Base-by-base conservation (phyloP, 2,113 vertebrate genomes). In the Sylvilagus bachmani region DNA sequence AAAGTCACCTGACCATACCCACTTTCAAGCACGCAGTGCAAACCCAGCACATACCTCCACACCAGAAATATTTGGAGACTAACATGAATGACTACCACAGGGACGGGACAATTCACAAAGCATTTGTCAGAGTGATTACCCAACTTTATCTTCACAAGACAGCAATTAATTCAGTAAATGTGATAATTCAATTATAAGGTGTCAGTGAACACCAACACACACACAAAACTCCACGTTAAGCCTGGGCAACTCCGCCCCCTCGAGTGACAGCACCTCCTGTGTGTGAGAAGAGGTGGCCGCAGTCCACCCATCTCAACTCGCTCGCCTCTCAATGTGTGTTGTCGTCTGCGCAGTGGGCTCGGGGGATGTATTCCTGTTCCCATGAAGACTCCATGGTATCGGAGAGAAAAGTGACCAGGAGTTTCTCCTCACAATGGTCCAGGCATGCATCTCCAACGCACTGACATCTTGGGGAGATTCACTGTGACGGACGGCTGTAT, bases 81-180 rank as follows among this genome's bases (percentile, higher is more conserved):
- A 49, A n/a, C 64, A 78, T 4, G n/a, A 31, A 74, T 12, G 14
- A 27, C 75, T 44, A 36, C 38, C 51, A 75, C 4, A 27, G 27
- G 11, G 70, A 79, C n/a, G 64, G 74, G 27, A 70, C 5, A 81
- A 44, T 44, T 93, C 33, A 79, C 38, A 95, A n/a, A 66, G 71
- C 51, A 21, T 55, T 29, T 67, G 49, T 71, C 71, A 83, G 55
- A 69, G 16, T 66, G 33, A 94, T 87, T 44, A 90, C 11, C 70
- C 64, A 79, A 80, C 64, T 53, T 25, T 58, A 73, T 77, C 81
- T 14, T 90, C 81, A 90, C 33, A 84, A 90, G 58, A 66, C 1
- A 64, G 58, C 29, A 80, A 92, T 82, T 33, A 90, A 73, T 29
- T 70, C 74, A 73, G 89, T 86, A 88, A 85, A 74, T 29, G 71